These are phyloP conservation scores for Drosophila rhopaloa DNA, from an alignment of 1,140 invertebrate species.

Conservation along the genomic window DNA sequence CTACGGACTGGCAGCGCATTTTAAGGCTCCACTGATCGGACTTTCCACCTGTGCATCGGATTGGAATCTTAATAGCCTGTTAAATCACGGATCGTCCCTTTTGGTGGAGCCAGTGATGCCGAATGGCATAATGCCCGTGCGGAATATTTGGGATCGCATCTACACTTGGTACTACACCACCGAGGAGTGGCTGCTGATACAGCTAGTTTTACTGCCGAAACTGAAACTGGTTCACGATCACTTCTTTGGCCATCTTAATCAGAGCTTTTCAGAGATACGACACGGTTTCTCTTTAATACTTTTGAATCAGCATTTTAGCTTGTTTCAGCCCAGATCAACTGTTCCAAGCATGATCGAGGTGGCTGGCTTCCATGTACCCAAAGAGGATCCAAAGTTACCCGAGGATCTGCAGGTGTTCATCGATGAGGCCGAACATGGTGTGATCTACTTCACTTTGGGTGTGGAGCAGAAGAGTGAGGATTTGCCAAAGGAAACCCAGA, in stretches of 20 bases:
- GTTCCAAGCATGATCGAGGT: conserved; percentile 68
- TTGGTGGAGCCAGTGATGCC: conserved; percentile 43
- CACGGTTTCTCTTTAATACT: conserved; percentile 59
- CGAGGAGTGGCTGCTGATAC: conserved; percentile 64
- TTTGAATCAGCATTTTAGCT: conserved; percentile 70
- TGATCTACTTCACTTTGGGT: conserved; percentile 87
- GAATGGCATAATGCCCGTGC: background rate
- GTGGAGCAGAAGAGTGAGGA: conserved; percentile 86
- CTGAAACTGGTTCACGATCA: conserved; percentile 39
- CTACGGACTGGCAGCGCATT: conserved; percentile 50
- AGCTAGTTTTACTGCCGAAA: conserved; percentile 39
- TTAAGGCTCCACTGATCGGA: conserved; percentile 54
- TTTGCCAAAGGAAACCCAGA: conserved; percentile 85
- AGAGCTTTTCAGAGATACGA: conserved; percentile 41
- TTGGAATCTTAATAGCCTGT: conserved; percentile 50
- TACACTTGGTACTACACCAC: conserved; percentile 46
- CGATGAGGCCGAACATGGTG: conserved; percentile 86
- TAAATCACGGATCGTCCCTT: conserved; percentile 21
- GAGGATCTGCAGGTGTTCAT: conserved; percentile 84
- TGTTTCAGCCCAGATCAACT: conserved; percentile 54
- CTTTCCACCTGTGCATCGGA: conserved; percentile 50
- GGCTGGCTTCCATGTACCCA: conserved; percentile 85
- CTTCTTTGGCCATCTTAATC: conserved; percentile 54
- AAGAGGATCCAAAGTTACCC: conserved; percentile 77
- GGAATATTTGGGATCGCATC: conserved; percentile 38